phyloP scores from a whole-genome alignment of 2,113 vertebrate genomes.

The Pavo muticus region DNA sequence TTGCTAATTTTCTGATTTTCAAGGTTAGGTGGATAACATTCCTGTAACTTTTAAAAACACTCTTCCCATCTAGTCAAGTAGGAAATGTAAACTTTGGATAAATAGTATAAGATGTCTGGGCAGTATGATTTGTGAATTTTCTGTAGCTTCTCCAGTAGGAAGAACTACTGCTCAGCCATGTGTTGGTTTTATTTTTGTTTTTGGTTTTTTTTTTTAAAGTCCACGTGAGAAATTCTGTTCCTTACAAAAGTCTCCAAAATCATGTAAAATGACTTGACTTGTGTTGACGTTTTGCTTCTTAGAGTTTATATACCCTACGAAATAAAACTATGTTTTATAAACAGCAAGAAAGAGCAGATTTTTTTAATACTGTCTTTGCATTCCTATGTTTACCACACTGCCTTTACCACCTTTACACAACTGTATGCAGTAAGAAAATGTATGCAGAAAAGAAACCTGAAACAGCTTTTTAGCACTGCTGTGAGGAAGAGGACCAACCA shows the following conservation, averaged over 20 bases:
- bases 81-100: not conserved
- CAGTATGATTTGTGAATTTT: not conserved
- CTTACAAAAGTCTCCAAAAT: not conserved
- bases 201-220: not conserved
- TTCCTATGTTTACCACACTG: conserved; percentile 5
- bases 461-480: not conserved
- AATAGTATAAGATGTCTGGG: not conserved
- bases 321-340: not conserved
- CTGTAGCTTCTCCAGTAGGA: not conserved
- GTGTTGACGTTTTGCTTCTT: not conserved
- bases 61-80: not conserved
- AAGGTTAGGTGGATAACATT: not conserved
- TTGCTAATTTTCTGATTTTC: not conserved
- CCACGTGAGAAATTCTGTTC: not conserved
- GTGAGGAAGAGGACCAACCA: conserved; percentile 9
- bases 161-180: not conserved
- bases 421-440: not conserved
- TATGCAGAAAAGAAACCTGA: not conserved
- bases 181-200: not conserved
- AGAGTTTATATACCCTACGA: not conserved
- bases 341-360: not conserved
- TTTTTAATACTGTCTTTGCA: not conserved
- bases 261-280: not conserved
- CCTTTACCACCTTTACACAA: conserved; percentile 13
- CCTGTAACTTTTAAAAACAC: not conserved